Evolutionary conservation across 2,113 vertebrate genomes (phyloP), one percentile per base, ranked within the genome.

Genomic region (Psettodes erumei): DNA sequence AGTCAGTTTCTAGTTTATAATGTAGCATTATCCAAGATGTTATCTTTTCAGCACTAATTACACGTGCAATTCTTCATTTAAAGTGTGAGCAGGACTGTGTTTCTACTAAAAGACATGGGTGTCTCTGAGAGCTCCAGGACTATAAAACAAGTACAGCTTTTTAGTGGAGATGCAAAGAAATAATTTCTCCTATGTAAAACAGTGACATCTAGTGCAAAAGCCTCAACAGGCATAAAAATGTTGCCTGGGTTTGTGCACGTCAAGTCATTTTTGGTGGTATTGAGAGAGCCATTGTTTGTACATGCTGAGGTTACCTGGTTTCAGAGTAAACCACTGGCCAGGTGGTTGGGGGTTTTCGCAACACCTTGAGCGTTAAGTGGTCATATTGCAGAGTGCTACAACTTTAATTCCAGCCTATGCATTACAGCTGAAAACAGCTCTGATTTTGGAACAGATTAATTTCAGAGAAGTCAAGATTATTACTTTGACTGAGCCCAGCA

Each of bases 151-250:
- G 19, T 11, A 9, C 8, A 71, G 40, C 35, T 51, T 33, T 19
- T 51, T 18, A 7, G 8, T 10, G 19, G 21, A 45, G 28, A 28
- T 5, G 25, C 59, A 48, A 1, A 5, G 33, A 5, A 28, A 30
- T 6, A 5, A 11, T 27, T 16, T 67, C 51, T n/a, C 66, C 21
- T 12, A 30, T 42, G 74, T 66, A 69, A 79, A 81, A 85, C 70
- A 76, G 77, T 66, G 67, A 81, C 82, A 81, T 61, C 71, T 85
- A 79, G 71, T 4, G 77, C 40, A 54, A 37, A 63, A 28, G 27
- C 7, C 43, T 40, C 10, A 21, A 18, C 18, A 21, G 9, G 48
- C 13, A 35, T 59, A 7, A 48, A 54, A n/a, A 37, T 43, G 3
- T 11, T 8, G 5, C 32, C 23, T 12, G 8, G 40, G 51, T 33